A percentile compares a stretch with the other conserved stretches of the same genome.
Conservation (phyloP, 2,888 invertebrate species). For the Ferrisia virgata region DNA sequence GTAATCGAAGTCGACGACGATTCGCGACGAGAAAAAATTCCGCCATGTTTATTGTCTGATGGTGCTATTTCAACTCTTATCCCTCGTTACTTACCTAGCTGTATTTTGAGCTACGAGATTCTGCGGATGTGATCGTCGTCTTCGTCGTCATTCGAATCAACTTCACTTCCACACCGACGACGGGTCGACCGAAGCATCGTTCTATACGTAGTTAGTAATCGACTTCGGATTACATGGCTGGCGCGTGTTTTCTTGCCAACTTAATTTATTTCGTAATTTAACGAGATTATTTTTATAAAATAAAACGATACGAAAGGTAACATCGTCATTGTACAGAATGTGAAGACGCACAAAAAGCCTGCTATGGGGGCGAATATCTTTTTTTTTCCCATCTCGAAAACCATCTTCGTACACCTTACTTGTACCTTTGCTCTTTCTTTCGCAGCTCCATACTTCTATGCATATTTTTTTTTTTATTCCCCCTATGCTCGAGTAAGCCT, state of each 20-base stretch:
- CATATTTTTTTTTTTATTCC: too few relatives aligned
- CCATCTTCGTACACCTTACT: too few relatives aligned
- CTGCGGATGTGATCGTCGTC: too few relatives aligned
- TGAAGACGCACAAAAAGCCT: too few relatives aligned
- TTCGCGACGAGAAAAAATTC: not conserved
- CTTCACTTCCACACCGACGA: not conserved
- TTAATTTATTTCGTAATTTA: constrained; percentile 22
- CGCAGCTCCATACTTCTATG: too few relatives aligned
- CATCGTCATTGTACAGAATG: too few relatives aligned
- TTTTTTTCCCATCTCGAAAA: too few relatives aligned
- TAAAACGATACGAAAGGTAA: not conserved
- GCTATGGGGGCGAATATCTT: too few relatives aligned
- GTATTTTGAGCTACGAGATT: not conserved
- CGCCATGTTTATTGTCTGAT: not conserved
- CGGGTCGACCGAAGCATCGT: too few relatives aligned
- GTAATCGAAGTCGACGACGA: constrained; percentile 23
- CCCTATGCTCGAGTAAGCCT: too few relatives aligned
- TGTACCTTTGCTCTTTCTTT: too few relatives aligned
- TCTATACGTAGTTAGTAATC: too few relatives aligned
- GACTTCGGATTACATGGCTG: not conserved
- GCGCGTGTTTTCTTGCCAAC: not conserved
- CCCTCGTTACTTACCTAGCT: not conserved
- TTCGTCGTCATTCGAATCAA: not conserved
- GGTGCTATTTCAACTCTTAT: not conserved
- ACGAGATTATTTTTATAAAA: constrained; percentile 25